Evolutionary conservation across 2,888 invertebrate genomes (phyloP), one percentile per base, ranked within the genome.

Genomic region (Minunthozetes semirufus): DNA sequence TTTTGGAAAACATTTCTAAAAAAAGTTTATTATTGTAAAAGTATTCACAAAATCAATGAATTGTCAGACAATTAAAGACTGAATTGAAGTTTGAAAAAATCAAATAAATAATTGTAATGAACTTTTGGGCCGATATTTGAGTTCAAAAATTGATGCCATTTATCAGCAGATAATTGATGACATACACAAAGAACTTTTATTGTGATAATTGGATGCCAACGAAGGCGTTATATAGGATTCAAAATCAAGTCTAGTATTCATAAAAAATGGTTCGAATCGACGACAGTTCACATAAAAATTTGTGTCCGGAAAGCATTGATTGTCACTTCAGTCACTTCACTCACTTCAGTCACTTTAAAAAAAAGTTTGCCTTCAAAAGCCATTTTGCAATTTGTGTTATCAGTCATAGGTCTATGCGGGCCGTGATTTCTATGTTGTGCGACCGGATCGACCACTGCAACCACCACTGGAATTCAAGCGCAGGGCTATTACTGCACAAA

Each of bases 331-430:
- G n/a, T n/a, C n/a, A n/a, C n/a, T n/a, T n/a, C n/a, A n/a, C n/a
- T n/a, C n/a, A n/a, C n/a, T n/a, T n/a, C n/a, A n/a, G n/a, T n/a
- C n/a, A n/a, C 68, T 68, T 42, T 19, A 68, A 68, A 68, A 68
- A 29, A 68, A 29, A 42, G 19, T 68, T 68, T 42, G n/a, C 15
- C 68, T 42, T 68, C 33, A 42, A 38, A 68, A 68, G 68, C 68
- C 68, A 68, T 68, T 42, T 63, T 29, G 33, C 29, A 63, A 27
- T 63, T 63, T 61, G 29, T 61, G 61, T 42, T 68, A 68, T 68
- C 68, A 68, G 68, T 68, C 42, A 42, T 68, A 42, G 38, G 38
- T 68, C 68, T 68, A 68, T 68, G 68, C 68, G 68, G 68, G 68
- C 68, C 68, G 68, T 68, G 68, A 68, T 38, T 42, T 42, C 68